Percentiles rank a stretch among this genome's conserved stretches.
phyloP scores from a whole-genome alignment of 2,797 vertebrate species.

The Austrolebias charrua region DNA sequence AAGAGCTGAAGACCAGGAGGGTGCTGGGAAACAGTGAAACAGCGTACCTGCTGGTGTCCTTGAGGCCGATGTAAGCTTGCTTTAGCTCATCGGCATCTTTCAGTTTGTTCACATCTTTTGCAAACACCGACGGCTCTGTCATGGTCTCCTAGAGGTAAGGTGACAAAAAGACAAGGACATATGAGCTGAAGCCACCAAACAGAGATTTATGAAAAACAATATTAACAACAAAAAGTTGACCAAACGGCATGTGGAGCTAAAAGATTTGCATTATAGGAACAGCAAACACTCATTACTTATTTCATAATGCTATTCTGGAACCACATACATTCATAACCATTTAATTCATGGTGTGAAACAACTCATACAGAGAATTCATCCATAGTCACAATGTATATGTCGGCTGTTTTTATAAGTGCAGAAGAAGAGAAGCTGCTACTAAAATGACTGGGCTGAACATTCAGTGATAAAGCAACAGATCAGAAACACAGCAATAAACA shows the following conservation, averaged over 20 bases:
- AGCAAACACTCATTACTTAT: too few relatives aligned
- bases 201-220: too few relatives aligned
- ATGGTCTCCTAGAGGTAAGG: slow-evolving; percentile 86
- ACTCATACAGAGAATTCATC: too few relatives aligned
- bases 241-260: background rate
- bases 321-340: too few relatives aligned
- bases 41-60: slow-evolving; percentile 95
- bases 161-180: background rate
- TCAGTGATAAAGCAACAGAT: background rate
- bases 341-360: too few relatives aligned
- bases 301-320: too few relatives aligned
- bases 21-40: background rate
- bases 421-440: background rate
- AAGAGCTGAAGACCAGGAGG: background rate
- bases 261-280: background rate
- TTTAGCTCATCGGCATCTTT: slow-evolving; percentile 95
- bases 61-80: slow-evolving; percentile 94
- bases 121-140: slow-evolving; percentile 90
- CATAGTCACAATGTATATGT: background rate
- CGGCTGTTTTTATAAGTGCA: background rate
- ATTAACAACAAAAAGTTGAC: too few relatives aligned
- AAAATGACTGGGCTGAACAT: slow-evolving; percentile 5
- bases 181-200: background rate
- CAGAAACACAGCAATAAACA: background rate
- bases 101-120: slow-evolving; percentile 93